Evolutionary conservation across 1,140 invertebrate species (phyloP).

Genomic region (Coptotermes formosanus): DNA sequence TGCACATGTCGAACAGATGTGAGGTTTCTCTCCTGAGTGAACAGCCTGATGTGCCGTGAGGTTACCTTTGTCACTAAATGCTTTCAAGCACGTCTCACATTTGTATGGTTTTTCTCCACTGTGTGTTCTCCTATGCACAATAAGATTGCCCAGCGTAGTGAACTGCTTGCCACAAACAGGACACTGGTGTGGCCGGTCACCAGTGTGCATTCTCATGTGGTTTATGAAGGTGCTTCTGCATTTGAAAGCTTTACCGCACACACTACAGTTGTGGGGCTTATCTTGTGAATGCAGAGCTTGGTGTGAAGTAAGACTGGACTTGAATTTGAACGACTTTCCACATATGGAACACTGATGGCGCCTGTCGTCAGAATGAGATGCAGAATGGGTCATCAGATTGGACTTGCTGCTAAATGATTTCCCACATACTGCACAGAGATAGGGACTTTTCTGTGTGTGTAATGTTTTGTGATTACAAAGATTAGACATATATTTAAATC

Average conservation of each 20-base stretch:
- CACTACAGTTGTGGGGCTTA: conserved; percentile 65
- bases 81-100: conserved; percentile 61
- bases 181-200: conserved; percentile 62
- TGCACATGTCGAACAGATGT: conserved; percentile 34
- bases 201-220: conserved; percentile 58
- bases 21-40: conserved; percentile 45
- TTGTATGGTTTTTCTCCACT: conserved; percentile 61
- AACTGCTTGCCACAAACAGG: conserved; percentile 60
- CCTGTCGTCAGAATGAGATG: not conserved
- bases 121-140: conserved; percentile 65
- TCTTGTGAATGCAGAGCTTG: not conserved
- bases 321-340: not conserved
- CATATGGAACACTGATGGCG: conserved; percentile 3
- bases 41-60: conserved; percentile 71
- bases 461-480: not conserved
- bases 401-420: not conserved
- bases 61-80: conserved; percentile 66
- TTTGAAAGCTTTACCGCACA: conserved; percentile 67
- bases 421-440: conserved; percentile 1
- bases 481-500: conserved; percentile 41
- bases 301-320: not conserved
- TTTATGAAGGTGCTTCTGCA: conserved; percentile 58
- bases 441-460: conserved; percentile 56
- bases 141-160: conserved; percentile 47
- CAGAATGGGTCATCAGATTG: not conserved